Percentiles rank a stretch among this genome's conserved stretches.
Conservation (phyloP, 2,797 vertebrate genomes). For the Chelidonichthys spinosus region DNA sequence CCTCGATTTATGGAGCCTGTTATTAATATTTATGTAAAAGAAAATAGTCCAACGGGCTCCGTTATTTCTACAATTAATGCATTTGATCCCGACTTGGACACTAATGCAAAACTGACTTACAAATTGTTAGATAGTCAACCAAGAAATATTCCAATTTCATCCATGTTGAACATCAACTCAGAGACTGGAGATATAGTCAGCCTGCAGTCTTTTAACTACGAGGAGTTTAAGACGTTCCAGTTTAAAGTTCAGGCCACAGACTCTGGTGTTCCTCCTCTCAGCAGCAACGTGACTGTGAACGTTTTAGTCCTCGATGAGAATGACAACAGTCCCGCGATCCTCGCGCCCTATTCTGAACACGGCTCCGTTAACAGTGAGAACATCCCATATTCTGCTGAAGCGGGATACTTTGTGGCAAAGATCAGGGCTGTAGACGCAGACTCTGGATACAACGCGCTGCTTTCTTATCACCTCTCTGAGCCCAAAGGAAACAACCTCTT, state of each 20-base stretch:
- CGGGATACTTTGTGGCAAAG: conserved; percentile 70
- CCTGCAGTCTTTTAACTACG: conserved; percentile 63
- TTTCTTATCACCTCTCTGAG: conserved; percentile 74
- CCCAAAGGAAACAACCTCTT: conserved; percentile 73
- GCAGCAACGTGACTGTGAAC: conserved; percentile 66
- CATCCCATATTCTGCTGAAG: conserved; percentile 81
- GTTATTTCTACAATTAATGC: conserved; percentile 83
- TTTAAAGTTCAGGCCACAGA: conserved; percentile 67
- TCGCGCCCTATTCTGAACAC: conserved; percentile 86
- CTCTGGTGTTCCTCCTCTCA: conserved; percentile 70
- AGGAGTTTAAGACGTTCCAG: conserved; percentile 54
- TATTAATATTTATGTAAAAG: conserved; percentile 86
- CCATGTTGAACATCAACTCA: conserved; percentile 74
- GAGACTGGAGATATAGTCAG: conserved; percentile 61
- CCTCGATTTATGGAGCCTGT: conserved; percentile 83
- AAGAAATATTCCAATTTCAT: conserved; percentile 79
- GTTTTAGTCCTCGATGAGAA: conserved; percentile 71
- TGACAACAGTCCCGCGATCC: conserved; percentile 61
- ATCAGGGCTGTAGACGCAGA: conserved; percentile 73
- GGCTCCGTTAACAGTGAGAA: conserved; percentile 83
- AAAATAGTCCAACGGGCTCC: conserved; percentile 85
- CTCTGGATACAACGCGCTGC: conserved; percentile 78
- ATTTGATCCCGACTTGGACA: conserved; percentile 78
- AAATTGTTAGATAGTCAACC: conserved; percentile 78
- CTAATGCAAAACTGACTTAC: conserved; percentile 86